Base-by-base conservation (phyloP, 2,888 invertebrate genomes). In the Sarcophaga caerulescens region DNA sequence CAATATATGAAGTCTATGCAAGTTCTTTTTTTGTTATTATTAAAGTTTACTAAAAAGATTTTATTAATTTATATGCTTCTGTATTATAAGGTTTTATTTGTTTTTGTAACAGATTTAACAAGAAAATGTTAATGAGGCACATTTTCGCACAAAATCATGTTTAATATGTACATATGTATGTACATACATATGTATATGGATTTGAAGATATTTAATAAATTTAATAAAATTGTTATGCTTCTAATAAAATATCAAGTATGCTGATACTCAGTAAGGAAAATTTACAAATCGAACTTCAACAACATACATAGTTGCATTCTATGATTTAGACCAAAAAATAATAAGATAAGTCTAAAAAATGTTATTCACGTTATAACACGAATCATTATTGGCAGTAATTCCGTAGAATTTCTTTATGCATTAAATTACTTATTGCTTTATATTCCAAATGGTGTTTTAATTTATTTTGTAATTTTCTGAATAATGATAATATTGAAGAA, bases 71-170 rank as follows among this genome's bases (percentile, higher is more conserved):
- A 14, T 6, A 23, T 71, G 12, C 52, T 52, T 52, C 17, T 17
- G 4, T 17, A 52, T 17, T 52, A 11, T 1, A 47, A 68, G 1
- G 17, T 60, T 14, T 62, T 73, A 35, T 73, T 65, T 17, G 25
- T 4, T 78, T 85, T 87, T 87, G 84, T 82, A 71, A 66, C 82
- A 86, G 80, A 84, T 85, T 88, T 88, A 83, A 86, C 47, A 73
- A 70, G 88, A 88, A 88, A 86, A 87, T 88, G 86, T 87, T 85
- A 87, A 70, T 71, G 25, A 76, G 82, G 82, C 87, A 88, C 88
- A 83, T 88, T 86, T 87, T 77, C 77, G 68, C 47, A 73, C 60
- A 59, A 59, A 81, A 70, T 66, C n/a, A 70, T 62, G 14, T 59
- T 68, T 68, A 25, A 25, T 52, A 25, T 57, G 3, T 2, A 17